Evolutionary conservation across 2,113 vertebrate genomes (phyloP), one percentile per base, ranked within the genome.

Genomic region (Actinemys pallida): DNA sequence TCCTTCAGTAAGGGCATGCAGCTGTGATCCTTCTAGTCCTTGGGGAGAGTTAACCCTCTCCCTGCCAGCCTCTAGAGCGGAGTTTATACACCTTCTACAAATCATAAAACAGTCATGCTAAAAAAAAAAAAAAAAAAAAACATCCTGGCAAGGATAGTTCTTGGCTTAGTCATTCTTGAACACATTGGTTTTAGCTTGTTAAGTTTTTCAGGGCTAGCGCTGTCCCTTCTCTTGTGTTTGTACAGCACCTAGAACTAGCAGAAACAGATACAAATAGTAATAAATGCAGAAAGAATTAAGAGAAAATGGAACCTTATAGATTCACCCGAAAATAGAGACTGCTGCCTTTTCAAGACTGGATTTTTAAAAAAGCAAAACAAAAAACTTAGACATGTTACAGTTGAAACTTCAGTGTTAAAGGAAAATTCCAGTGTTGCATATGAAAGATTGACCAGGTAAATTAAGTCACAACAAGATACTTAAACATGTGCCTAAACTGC

Each of bases 161-260:
- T 76, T 25, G 42, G 39, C 5, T 42, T 24, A 76, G 39, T 24
- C 19, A 24, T 65, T 35, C 62, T 39, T 75, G n/a, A 42, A 69
- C 10, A 75, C 69, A 76, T 13, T 76, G n/a, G 39, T 45, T 45
- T 76, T 2, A 0, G 45, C 76, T 49, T 0, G 2, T 1, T 1
- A 22, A 2, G 22, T 25, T 16, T 35, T 6, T 17, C 53, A 12
- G 19, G 24, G 17, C 75, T 80, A 16, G 10, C 52, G 2, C 54
- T 69, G 85, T 57, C 52, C 39, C 8, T 4, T 53, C 35, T 49
- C 35, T n/a, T 24, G 2, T 10, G 25, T 2, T 19, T 24, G 24
- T 4, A 22, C 31, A 54, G 35, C 35, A 49, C 59, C 57, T 75
- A 39, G 42, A 87, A 92, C n/a, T 78, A 56, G 29, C 20, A n/a